Conservation (phyloP, 2,888 invertebrate genomes). For the Drosophila eohydei region DNA sequence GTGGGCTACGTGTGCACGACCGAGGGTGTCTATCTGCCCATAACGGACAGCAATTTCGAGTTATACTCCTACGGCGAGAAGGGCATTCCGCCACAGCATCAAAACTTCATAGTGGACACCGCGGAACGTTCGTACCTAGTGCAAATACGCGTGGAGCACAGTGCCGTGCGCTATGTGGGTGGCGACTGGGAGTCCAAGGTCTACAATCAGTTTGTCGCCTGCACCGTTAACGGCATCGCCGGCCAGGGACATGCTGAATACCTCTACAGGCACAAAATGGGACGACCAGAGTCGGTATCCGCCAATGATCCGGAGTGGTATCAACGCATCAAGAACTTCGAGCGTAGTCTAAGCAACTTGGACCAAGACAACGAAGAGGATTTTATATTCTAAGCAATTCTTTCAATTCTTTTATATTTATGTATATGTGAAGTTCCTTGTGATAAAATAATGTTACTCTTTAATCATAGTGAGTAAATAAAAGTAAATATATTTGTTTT, state of each 20-base stretch:
- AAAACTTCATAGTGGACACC: slow-evolving; percentile 88
- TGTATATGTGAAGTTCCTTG: slow-evolving; percentile 3
- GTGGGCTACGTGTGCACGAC: slow-evolving; percentile 88
- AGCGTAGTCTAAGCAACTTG: slow-evolving; percentile 68
- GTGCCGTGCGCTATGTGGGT: slow-evolving; percentile 88
- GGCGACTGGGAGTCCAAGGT: slow-evolving; percentile 89
- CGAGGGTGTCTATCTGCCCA: slow-evolving; percentile 86
- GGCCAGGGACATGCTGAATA: slow-evolving; percentile 91
- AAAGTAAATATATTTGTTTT: slow-evolving; percentile 4
- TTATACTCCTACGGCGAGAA: slow-evolving; percentile 89
- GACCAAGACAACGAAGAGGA: slow-evolving; percentile 61
- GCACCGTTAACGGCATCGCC: slow-evolving; percentile 86
- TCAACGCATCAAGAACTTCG: slow-evolving; percentile 84
- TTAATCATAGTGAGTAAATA: slow-evolving; percentile 9
- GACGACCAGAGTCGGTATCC: slow-evolving; percentile 86
- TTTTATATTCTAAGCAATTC: slow-evolving; percentile 54
- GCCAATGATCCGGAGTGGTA: slow-evolving; percentile 87
- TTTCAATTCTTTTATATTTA: not conserved
- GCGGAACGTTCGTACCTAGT: slow-evolving; percentile 86
- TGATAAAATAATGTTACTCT: slow-evolving; percentile 33
- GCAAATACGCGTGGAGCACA: slow-evolving; percentile 87
- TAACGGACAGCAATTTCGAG: slow-evolving; percentile 88
- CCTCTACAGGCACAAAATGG: slow-evolving; percentile 88
- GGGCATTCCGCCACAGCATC: slow-evolving; percentile 88
- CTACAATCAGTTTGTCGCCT: slow-evolving; percentile 87